These are phyloP conservation scores for Laticauda colubrina DNA, from an alignment of 2,113 vertebrate species.

Conservation along the genomic window DNA sequence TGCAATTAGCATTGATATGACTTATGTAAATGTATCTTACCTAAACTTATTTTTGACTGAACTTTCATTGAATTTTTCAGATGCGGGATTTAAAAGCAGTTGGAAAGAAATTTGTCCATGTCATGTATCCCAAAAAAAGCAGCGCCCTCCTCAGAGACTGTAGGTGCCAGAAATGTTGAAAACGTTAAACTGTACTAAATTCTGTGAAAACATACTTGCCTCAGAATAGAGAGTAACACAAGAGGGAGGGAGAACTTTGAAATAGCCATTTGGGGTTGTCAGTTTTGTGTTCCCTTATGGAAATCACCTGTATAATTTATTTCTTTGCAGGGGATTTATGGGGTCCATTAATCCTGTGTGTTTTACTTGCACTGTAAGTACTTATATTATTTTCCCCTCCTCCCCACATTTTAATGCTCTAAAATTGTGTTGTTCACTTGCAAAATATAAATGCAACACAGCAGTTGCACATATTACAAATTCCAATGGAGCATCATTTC, in stretches of 20 bases:
- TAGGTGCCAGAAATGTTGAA: slow-evolving; percentile 60
- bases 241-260: rapidly evolving
- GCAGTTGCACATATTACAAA: background rate
- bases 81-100: slow-evolving; percentile 93
- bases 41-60: background rate
- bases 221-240: rapidly evolving
- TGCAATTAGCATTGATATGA: background rate
- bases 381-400: background rate
- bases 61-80: slow-evolving; percentile 66
- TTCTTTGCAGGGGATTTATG: slow-evolving; percentile 88
- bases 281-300: rapidly evolving
- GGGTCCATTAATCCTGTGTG: slow-evolving; percentile 95
- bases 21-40: background rate
- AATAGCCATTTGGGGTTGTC: background rate
- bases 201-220: background rate
- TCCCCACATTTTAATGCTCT: background rate
- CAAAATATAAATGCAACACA: no score
- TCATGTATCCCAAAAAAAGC: slow-evolving; percentile 93
- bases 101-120: slow-evolving; percentile 95
- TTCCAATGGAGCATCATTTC: background rate
- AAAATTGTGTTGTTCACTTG: background rate
- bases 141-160: slow-evolving; percentile 89
- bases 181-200: background rate
- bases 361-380: slow-evolving; percentile 91
- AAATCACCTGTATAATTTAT: background rate